Base-by-base conservation (phyloP, 1,140 invertebrate genomes). In the Zaprionus vittiger region DNA sequence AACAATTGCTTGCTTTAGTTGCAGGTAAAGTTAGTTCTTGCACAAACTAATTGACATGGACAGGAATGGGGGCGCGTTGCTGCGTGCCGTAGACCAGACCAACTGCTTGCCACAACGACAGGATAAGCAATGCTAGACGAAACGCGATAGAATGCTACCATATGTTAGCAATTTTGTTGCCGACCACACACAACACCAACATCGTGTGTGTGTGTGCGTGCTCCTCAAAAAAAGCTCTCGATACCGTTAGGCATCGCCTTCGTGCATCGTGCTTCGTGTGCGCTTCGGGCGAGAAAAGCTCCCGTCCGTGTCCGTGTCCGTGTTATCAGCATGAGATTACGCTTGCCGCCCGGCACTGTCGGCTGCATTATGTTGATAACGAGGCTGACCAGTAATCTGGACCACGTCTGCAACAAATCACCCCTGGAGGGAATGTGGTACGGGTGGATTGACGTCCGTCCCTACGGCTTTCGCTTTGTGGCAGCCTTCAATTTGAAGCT, bases 71-170 rank as follows among this genome's bases (percentile, higher is more conserved):
- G 37, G 2, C 44, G 44, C 55, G 22, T 22, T 47, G 60, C 41
- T 47, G 47, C 47, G 47, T 52, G 47, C 47, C 60, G 28, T 44
- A 55, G 17, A 34, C 31, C 61, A 55, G 61, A 66, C 38, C 69
- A 80, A 89, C 84, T 78, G 85, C 68, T 84, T 89, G 84, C 81
- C 84, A 84, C 84, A 81, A 84, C 84, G 79, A 68, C 81, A 87
- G 84, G 85, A 87, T 81, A 76, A 77, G 63, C 60, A 87, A 87
- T 87, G 84, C 57, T 90, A 79, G 85, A 73, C 72, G 83, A 64
- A 79, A 63, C 84, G 78, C 81, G 78, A 84, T 79, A 67, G 77
- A 90, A 84, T 67, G 69, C 85, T 81, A 69, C 84, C 84, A 87
- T 87, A 87, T 87, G 84, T 70, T 87, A 90, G 84, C 69, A 71